Evolutionary conservation across 2,113 vertebrate species (phyloP), one percentile per base, ranked within the genome.

Genomic region (Podilymbus podiceps): DNA sequence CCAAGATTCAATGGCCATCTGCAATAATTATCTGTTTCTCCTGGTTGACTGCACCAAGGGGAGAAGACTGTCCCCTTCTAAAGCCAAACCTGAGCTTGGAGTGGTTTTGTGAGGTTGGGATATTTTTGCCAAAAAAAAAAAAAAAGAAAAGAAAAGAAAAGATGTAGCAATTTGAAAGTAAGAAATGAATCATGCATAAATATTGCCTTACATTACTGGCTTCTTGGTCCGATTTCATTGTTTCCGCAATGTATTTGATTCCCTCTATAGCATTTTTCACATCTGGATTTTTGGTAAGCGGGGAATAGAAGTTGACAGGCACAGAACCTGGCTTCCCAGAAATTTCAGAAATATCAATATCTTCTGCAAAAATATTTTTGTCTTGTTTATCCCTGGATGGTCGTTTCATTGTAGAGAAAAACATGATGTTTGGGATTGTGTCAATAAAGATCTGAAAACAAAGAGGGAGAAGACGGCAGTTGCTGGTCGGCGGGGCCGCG

Each of bases 391-490:
- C 99, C 98, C 98, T 99, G 74, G 99, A 98, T 1, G 99, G 99
- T 46, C 99, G 98, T 96, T 99, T 99, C 99, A 99, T 99, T 12
- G 99, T 99, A 44, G 99, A 99, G 98, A 99, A 99, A 97, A 99
- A 99, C 99, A 99, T 99, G 94, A 99, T 18, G 88, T 99, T 99
- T 96, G 99, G 99, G 97, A 99, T 99, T 31, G 99, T 99, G 90
- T 99, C 98, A 11, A 99, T 99, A 96, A 99, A 99, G 96, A 99
- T 96, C 99, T 99, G 95, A 46, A 93, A 96, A 46, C 31, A 80
- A 80, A 95, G 63, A 38, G 47, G n/a, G 46, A 82, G 89, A 87
- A 79, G 56, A 74, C 0, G 40, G 11, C 53, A 28, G 69, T 66
- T 50, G 47, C 58, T 58, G 74, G 55, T 64, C 6, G 7, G 81